Base-by-base conservation (phyloP, 2,113 vertebrate species). In the Genyomyrus donnyi region DNA sequence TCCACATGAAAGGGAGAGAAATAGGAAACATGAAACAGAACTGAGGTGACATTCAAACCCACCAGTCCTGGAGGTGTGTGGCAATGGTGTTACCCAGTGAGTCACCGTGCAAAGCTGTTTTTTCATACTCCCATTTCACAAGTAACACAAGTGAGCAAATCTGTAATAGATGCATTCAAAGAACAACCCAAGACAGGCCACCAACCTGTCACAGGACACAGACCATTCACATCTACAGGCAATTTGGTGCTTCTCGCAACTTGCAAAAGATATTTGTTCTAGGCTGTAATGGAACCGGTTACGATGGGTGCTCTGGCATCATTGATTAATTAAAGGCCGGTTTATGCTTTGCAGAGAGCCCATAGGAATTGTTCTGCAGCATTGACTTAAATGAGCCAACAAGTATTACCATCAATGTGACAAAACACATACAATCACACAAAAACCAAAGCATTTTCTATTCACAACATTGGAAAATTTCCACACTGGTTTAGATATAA, bases 211-310 rank as follows among this genome's bases (percentile, higher is more conserved):
- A n/a, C 24, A 11, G 62, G 10, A 27, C 62, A 31, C 9, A 27
- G 8, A 11, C 62, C 62, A 66, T 24, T 62, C 7, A 62, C 58
- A 62, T 62, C 24, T 66, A 66, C 24, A 66, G 58, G n/a, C 2
- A 66, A 66, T 66, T 27, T 66, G 58, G 24, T 66, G 24, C 21
- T 39, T 39, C 85, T 90, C 11, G 39, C 85, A 52, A 62, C 42
- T 45, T 70, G 89, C 13, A n/a, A 85, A 90, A 88, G 85, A 62
- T 90, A 62, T 53, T 80, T 52, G 58, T 62, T 66, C 31, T 45
- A 74, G 85, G 62, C 48, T 50, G 15, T 35, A 7, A 17, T 5
- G 11, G 52, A 88, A 42, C 74, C 42, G 49, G 87, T 49, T 45
- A 35, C 15, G 11, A 62, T 85, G 50, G 52, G 7, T 88, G 56